Evolutionary conservation across 2,797 vertebrate genomes (phyloP).

Genomic region (Malurus splendens): DNA sequence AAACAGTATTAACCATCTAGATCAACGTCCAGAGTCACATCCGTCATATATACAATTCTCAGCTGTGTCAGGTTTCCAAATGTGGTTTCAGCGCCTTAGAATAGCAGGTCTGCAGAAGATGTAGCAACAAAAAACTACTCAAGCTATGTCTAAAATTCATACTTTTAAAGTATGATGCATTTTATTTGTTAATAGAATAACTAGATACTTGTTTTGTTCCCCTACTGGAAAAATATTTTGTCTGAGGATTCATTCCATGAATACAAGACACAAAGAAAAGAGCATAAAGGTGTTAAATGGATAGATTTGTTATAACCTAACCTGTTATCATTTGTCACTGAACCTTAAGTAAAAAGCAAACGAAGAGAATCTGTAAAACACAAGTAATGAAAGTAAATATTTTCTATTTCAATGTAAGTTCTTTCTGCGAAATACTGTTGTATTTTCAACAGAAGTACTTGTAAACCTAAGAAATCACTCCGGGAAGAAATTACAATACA

Average conservation of each 20-base stretch:
- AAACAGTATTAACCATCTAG: neutral
- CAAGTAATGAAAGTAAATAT: neutral
- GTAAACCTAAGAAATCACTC: neutral
- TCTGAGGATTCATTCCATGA: neutral
- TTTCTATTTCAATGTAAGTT: neutral
- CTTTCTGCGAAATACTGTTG: neutral
- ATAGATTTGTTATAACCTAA: neutral
- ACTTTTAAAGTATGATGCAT: neutral
- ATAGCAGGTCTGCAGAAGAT: neutral
- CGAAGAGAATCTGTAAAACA: neutral
- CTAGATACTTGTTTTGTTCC: neutral
- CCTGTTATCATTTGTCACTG: neutral
- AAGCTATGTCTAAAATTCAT: neutral
- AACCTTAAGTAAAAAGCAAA: neutral
- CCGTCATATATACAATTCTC: neutral
- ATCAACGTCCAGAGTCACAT: neutral
- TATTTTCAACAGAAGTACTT: neutral
- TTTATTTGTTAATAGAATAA: neutral
- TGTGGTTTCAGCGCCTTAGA: neutral
- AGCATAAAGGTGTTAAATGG: neutral
- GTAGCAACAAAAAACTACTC: neutral
- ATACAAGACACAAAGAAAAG: neutral
- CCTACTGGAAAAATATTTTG: neutral
- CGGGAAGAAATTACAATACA: neutral
- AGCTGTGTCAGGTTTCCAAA: neutral